Base-by-base conservation (phyloP, 2,113 vertebrate genomes). In the Podocnemis expansa region DNA sequence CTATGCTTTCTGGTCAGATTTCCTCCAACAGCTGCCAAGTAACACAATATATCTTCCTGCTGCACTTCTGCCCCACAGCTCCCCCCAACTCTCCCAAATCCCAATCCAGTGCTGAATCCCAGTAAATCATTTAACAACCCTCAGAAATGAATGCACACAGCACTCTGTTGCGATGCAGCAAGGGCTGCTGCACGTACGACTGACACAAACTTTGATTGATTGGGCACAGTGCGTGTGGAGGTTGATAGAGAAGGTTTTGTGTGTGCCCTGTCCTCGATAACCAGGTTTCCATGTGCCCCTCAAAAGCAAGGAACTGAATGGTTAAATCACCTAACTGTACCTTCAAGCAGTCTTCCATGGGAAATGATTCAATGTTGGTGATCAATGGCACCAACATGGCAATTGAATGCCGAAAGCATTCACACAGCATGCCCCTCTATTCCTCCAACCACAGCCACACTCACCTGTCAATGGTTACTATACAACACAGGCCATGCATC, bases 41-140 rank as follows among this genome's bases (percentile, higher is more conserved):
- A 14, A 82, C 47, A 47, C 47, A 47, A 47, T 88, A 49, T 31
- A 84, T 75, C 95, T 89, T 94, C 94, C 93, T 91, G 92, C 88
- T 84, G 88, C 88, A 3, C 83, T 82, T 10, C 91, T 51, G 87
- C 85, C 90, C 93, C 96, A 87, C 67, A 67, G 92, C 58, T 89
- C 91, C 91, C 81, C 45, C 93, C 49, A 14, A 51, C 49, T 14
- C 49, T 51, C 49, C 49, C 49, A 51, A 51, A 51, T 86, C 88
- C 84, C 10, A 0, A 60, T 82, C 83, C 94, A 91, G 75, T 78
- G 93, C 90, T 86, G 85, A 41, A 81, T 29, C 92, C 91, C 93
- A 89, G 90, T 94, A 90, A 88, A 94, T 93, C 89, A 91, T 12
- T 89, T 88, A 82, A 85, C 91, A 95, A 91, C 84, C 70, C 82